phyloP scores from a whole-genome alignment of 2,888 invertebrate genomes.

The Choristoneura rosaceana region DNA sequence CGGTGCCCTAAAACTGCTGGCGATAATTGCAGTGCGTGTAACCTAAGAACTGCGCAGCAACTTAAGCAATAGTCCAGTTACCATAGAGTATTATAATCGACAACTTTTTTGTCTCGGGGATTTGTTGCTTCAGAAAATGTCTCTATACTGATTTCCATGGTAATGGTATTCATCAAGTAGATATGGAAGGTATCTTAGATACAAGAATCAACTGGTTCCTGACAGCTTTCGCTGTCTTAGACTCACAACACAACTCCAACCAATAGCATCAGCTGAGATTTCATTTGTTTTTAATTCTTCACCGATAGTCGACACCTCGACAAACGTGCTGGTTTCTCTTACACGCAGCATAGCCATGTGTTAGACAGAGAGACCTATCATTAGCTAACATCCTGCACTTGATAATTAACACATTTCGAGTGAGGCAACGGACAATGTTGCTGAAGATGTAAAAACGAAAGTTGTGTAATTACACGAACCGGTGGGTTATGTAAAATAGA shows the following conservation, averaged over 20 bases:
- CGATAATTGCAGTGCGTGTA: too few species aligned
- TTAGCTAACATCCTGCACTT: conserved; percentile 50
- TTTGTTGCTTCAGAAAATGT: too few species aligned
- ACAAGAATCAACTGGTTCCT: not conserved
- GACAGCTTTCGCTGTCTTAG: not conserved
- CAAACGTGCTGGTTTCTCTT: conserved; percentile 3
- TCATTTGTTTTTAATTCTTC: conserved; percentile 3
- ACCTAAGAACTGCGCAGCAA: too few species aligned
- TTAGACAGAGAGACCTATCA: conserved; percentile 39
- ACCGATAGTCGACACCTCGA: conserved; percentile 1
- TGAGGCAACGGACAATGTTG: conserved; percentile 25
- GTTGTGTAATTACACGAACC: conserved; percentile 68
- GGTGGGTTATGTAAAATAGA: conserved; percentile 67
- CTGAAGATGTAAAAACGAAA: conserved; percentile 61
- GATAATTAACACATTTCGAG: conserved; percentile 43
- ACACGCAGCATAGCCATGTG: conserved; percentile 9
- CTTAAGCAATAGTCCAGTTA: too few species aligned
- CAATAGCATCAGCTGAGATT: not conserved
- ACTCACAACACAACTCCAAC: not conserved
- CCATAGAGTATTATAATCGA: too few species aligned
- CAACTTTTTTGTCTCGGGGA: too few species aligned
- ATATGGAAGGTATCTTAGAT: not conserved
- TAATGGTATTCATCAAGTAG: too few species aligned
- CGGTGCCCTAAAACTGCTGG: too few species aligned
- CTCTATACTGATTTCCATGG: too few species aligned